Percentiles rank a stretch among this genome's conserved stretches.
These are phyloP conservation scores for Myripristis murdjan DNA, from an alignment of 2,797 vertebrate species.

Conservation along the genomic window DNA sequence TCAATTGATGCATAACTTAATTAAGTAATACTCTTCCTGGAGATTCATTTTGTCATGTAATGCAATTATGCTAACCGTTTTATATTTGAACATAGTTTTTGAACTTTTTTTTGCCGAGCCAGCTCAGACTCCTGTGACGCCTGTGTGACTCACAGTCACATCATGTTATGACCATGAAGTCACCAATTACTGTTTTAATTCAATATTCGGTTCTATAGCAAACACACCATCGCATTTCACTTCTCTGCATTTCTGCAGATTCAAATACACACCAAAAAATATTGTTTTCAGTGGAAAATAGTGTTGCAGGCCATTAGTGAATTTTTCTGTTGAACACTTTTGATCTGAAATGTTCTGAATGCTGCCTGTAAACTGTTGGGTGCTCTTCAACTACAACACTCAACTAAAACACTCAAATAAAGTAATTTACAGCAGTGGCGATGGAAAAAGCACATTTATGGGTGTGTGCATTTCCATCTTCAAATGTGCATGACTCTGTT, in stretches of 20 bases:
- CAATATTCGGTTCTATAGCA: not conserved
- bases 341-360: no score
- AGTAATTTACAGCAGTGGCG: not conserved
- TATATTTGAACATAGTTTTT: no score
- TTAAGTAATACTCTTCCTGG: not conserved
- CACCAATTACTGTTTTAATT: constrained; percentile 1
- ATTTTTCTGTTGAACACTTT: no score
- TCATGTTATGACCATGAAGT: not conserved
- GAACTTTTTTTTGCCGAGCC: no score
- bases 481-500: not conserved
- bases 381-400: not conserved
- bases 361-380: no score
- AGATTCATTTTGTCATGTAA: not conserved
- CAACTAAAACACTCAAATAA: not conserved
- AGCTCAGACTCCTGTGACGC: no score
- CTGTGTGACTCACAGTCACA: constrained; percentile 22
- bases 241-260: not conserved
- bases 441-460: not conserved
- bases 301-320: no score
- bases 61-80: no score
- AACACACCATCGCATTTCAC: not conserved
- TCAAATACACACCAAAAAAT: not conserved
- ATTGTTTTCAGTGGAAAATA: no score
- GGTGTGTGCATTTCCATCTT: not conserved
- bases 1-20: no score